Percentiles rank a stretch among this genome's conserved stretches.
Conservation (phyloP, 2,113 vertebrate genomes). For the Excalfactoria chinensis region DNA sequence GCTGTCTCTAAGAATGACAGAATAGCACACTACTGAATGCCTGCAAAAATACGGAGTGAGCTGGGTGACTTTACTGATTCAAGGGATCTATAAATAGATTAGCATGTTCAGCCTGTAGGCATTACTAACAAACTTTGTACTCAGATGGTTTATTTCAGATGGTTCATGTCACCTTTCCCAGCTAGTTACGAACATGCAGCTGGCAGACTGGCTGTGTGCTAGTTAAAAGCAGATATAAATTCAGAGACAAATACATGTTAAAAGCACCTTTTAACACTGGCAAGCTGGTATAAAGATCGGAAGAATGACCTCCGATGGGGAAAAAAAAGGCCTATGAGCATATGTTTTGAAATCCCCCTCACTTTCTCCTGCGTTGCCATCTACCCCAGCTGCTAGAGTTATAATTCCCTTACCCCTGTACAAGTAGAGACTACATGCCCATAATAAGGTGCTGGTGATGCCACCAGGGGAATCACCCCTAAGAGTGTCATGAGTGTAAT, state of each 20-base stretch:
- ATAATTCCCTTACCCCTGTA: background rate
- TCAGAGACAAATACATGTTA: background rate
- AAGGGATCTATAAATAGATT: background rate
- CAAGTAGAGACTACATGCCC: accelerated
- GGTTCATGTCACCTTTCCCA: background rate
- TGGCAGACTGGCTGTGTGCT: background rate
- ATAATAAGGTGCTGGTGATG: background rate
- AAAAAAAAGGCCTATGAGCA: background rate
- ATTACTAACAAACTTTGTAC: background rate
- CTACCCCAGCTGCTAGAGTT: background rate
- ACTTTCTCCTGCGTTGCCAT: background rate
- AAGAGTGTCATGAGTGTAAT: background rate
- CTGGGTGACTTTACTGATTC: background rate
- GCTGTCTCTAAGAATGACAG: background rate
- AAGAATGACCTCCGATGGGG: background rate
- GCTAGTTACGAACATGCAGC: background rate
- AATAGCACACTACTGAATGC: background rate
- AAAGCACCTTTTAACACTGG: background rate
- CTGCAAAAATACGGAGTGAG: background rate
- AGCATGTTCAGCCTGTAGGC: background rate
- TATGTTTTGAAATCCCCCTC: background rate
- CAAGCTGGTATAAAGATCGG: background rate
- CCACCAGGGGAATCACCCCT: background rate
- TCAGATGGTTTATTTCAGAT: background rate
- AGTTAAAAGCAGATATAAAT: background rate